Evolutionary conservation across 2,888 invertebrate species (phyloP), one percentile per base, ranked within the genome.

Genomic region (Plemyria rubiginata): DNA sequence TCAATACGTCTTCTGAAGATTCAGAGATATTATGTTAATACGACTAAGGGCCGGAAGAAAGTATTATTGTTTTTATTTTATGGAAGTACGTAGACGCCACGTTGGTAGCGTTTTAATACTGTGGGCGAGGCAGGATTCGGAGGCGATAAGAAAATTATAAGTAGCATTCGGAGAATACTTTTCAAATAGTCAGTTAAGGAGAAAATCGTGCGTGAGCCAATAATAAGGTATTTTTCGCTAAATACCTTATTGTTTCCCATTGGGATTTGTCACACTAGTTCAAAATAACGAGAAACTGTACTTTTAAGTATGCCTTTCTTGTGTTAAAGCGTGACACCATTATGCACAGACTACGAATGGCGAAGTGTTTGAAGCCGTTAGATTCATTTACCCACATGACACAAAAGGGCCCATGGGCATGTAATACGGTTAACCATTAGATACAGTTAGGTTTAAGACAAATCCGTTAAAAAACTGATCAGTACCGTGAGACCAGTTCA

Each of bases 381-480:
- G 49, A 53, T 57, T 45, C 38, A 49, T 56, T 60, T 60, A 59
- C 56, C 49, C 55, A 54, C 51, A 43, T 53, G 48, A 60, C 64
- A 66, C 62, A 62, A 64, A 67, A 66, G 64, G 63, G 64, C 55
- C 50, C 54, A 41, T 54, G 57, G 63, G 65, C 65, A 66, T 66
- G 48, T 65, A 70, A 70, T 72, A 70, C 74, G 74, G 75, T 75
- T 66, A 73, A 74, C 79, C 78, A 82, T 85, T 80, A 79, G 77
- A 73, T 84, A 90, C 90, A 88, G 89, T 88, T 88, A 45, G 16
- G 45, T 45, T 88, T 74, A 67, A 67, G 66, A 79, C 76, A 85
- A 78, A 80, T 85, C 86, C 86, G 86, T 85, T 82, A 85, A 91
- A 22, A 90, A 90, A 90, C 81, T 70, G 65, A 79, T 72, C 75